These are phyloP conservation scores for Cirrhinus molitorella DNA, from an alignment of 2,797 vertebrate species.

Conservation along the genomic window DNA sequence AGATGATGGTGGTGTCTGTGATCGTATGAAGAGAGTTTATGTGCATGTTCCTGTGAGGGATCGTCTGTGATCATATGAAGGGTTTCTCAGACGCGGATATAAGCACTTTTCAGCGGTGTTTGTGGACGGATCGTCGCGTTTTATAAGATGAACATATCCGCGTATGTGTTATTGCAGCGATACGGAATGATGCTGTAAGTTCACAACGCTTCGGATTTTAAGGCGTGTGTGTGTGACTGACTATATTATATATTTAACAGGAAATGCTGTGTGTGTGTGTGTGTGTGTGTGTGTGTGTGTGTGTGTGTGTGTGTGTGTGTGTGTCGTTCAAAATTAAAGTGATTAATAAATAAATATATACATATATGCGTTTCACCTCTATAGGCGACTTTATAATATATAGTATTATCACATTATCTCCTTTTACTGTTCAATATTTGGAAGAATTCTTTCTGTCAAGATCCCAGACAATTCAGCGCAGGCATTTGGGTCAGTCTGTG, in stretches of 20 bases:
- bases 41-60: not conserved
- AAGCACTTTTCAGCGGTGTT: slow-evolving; percentile 5
- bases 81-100: not conserved
- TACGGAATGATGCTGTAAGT: slow-evolving; percentile 44
- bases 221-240: not conserved
- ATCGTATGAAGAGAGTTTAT: slow-evolving; percentile 12
- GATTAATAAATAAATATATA: not conserved
- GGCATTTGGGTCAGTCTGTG: slow-evolving; percentile 7
- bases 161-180: not conserved
- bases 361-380: not conserved
- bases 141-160: not conserved
- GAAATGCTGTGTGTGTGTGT: not conserved
- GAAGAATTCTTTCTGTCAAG: not conserved
- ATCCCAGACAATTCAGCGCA: not conserved
- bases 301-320: not conserved
- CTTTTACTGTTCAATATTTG: not conserved
- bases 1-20: not conserved
- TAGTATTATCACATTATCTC: not conserved
- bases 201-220: not conserved
- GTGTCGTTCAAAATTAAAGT: not conserved
- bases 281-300: not conserved
- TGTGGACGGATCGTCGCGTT: slow-evolving; percentile 27
- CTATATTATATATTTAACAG: not conserved
- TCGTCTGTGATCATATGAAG: slow-evolving; percentile 7
- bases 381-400: no score